Base-by-base conservation (phyloP, 2,888 invertebrate genomes). In the Nysson spinosus region DNA sequence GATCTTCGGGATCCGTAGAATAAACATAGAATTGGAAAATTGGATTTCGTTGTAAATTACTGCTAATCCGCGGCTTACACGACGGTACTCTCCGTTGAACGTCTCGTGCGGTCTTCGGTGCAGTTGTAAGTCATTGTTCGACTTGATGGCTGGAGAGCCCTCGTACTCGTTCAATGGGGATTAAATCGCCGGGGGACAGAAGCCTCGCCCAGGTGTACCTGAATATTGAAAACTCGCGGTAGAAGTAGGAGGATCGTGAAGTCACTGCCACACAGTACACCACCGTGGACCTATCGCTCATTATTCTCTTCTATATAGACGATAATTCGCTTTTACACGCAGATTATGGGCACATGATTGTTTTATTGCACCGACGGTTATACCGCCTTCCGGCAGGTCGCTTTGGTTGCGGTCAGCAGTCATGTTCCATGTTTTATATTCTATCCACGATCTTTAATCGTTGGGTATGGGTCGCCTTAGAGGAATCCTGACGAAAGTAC, bases 41-140 rank as follows among this genome's bases (percentile, higher is more conserved):
- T 82, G 81, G 77, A 82, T 80, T 80, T 77, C 60, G 61, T 70
- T 70, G 75, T 80, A 82, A 80, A 80, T 82, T 79, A 76, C 67
- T 73, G 75, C 72, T 82, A 79, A 80, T 78, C 79, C 70, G 43
- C 32, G 70, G 78, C 72, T 79, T 80, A 78, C 69, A 69, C 54
- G 62, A 67, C 47, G 20, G 14, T 24, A 12, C 46, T 52, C 40
- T 58, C 46, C 54, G 68, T 63, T 49, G 39, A 56, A 43, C 43
- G 50, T 67, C 44, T 40, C 16, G 20, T 12, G 16, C 17, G 34
- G 7, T 9, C 20, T 7, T n/a, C 42, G 46, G 67, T 12, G 56
- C 57, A 57, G 71, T 64, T 70, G 51, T 75, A 77, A 80, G 75
- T 73, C 71, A 78, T 75, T 44, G 43, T 57, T 20, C 17, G 28